Conservation (phyloP, 2,113 vertebrate species). For the Noctilio leporinus region DNA sequence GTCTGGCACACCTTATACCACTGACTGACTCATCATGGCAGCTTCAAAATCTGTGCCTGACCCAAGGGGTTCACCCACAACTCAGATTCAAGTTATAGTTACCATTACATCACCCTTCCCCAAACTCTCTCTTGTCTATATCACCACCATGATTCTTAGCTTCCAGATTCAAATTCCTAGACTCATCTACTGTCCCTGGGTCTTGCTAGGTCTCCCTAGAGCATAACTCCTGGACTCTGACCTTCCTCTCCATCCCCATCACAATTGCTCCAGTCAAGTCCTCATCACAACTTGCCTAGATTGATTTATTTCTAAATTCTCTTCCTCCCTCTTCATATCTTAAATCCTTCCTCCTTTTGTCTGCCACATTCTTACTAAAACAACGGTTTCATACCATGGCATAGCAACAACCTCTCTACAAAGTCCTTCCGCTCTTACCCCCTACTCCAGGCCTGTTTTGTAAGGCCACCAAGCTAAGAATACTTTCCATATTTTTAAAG, state of each 20-base stretch:
- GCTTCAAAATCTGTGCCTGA: background rate
- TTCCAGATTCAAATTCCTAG: conserved; percentile 29
- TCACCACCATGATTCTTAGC: background rate
- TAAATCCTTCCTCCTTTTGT: background rate
- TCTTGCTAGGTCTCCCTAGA: background rate
- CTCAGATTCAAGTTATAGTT: conserved; percentile 3
- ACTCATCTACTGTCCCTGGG: background rate
- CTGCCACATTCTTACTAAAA: conserved; percentile 4
- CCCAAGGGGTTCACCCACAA: background rate
- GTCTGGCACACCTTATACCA: background rate
- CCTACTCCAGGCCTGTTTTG: background rate
- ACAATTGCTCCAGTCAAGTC: background rate
- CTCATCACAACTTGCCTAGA: background rate
- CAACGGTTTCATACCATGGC: background rate
- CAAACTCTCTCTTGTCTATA: background rate
- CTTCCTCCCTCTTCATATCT: background rate
- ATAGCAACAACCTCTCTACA: background rate
- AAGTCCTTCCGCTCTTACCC: background rate
- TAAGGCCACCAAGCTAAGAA: conserved; percentile 26
- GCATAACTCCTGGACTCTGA: background rate
- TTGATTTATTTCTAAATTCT: conserved; percentile 18
- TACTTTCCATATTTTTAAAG: conserved; percentile 19
- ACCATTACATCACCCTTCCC: background rate
- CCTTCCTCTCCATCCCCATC: background rate
- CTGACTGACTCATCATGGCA: background rate